Percentiles rank a stretch among this genome's conserved stretches.
phyloP scores from a whole-genome alignment of 2,888 invertebrate species.

The Caenorhabditis afra region DNA sequence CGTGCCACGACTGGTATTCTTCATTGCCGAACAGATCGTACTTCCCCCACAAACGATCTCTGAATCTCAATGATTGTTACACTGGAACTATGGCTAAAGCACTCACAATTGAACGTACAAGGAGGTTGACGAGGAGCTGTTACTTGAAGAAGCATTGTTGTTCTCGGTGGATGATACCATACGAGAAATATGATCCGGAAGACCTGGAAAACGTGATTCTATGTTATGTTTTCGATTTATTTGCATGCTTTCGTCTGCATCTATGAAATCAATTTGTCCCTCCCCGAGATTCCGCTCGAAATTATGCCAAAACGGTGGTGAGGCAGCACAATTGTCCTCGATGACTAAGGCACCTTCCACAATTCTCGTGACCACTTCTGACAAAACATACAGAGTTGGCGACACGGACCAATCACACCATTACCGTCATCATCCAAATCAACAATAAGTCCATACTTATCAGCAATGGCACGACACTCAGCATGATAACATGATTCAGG shows the following conservation, averaged over 20 bases:
- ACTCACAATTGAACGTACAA: constrained; percentile 38
- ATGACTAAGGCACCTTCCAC: constrained; percentile 47
- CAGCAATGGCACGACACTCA: constrained; percentile 47
- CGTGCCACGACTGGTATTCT: constrained; percentile 68
- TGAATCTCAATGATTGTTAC: constrained; percentile 2
- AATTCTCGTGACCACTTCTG: constrained; percentile 48
- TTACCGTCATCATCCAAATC: constrained; percentile 46
- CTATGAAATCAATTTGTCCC: constrained; percentile 52
- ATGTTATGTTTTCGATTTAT: background rate
- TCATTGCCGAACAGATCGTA: constrained; percentile 62
- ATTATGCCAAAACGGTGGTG: constrained; percentile 16
- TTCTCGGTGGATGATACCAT: constrained; percentile 46
- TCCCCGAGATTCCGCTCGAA: constrained; percentile 17
- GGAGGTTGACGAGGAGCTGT: constrained; percentile 11
- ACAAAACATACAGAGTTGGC: too few species aligned
- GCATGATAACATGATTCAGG: constrained; percentile 37
- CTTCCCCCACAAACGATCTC: constrained; percentile 59
- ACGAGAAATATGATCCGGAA: constrained; percentile 60
- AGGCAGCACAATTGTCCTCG: constrained; percentile 19
- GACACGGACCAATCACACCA: too few species aligned
- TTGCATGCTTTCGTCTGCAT: constrained; percentile 30
- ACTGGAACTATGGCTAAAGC: background rate
- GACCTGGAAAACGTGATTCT: constrained; percentile 34
- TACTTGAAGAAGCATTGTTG: constrained; percentile 14
- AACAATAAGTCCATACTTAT: constrained; percentile 54